A percentile compares a stretch with the other conserved stretches of the same genome.
Conservation (phyloP, 2,113 vertebrate species). For the Cryptomyrus ogoouensis region DNA sequence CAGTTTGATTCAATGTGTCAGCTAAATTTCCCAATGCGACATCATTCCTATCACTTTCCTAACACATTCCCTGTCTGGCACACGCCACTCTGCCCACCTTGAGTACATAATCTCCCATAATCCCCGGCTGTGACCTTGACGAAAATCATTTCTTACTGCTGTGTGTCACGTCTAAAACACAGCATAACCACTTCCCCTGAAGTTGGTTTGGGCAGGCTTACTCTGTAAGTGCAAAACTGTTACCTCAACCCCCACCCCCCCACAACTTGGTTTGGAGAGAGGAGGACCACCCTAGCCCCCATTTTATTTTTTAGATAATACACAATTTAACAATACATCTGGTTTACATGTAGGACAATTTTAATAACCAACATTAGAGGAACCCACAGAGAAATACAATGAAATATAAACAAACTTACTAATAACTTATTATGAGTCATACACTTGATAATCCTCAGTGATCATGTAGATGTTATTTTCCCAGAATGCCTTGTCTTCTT, state of each 20-base stretch:
- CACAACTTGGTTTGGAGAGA: not conserved
- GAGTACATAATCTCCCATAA: not conserved
- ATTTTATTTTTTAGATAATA: not conserved
- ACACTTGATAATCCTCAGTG: not conserved
- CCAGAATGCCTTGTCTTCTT: not conserved
- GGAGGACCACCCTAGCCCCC: not conserved
- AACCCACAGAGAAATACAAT: not conserved
- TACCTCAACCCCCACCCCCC: not conserved
- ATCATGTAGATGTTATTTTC: not conserved
- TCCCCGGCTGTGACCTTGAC: not conserved
- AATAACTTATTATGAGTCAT: not conserved
- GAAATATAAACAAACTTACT: not conserved
- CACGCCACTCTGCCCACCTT: not conserved
- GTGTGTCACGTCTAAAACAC: not conserved
- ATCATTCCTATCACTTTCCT: not conserved
- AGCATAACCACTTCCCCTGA: not conserved
- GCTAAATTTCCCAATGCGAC: not conserved
- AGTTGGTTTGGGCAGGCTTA: not conserved
- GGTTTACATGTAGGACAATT: not conserved
- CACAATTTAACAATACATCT: not conserved
- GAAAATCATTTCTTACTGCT: not conserved
- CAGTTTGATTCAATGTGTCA: not conserved
- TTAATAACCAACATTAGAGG: not conserved
- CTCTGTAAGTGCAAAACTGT: not conserved
- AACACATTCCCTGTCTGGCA: not conserved